Percentiles rank a stretch among this genome's conserved stretches.
These are phyloP conservation scores for Odontomachus brunneus DNA, from an alignment of 1,140 invertebrate species.

Conservation along the genomic window DNA sequence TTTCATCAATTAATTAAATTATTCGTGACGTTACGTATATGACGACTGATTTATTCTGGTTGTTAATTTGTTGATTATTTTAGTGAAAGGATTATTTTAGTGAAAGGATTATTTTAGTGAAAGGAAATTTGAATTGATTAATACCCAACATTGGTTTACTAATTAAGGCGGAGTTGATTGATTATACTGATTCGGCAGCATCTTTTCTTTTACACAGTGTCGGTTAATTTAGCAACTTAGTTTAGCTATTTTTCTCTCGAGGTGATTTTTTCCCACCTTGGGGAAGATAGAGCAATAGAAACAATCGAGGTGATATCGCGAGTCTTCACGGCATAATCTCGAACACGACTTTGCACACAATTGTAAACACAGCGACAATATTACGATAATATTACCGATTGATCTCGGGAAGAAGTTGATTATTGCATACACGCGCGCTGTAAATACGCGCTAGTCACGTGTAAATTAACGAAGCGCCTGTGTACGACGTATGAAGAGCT, in stretches of 20 bases:
- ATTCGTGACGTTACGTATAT: too few relatives aligned
- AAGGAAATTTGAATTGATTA: too few relatives aligned
- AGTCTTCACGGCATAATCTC: not conserved
- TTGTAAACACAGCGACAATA: not conserved
- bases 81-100: too few relatives aligned
- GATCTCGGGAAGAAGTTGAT: not conserved
- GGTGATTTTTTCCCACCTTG: not conserved
- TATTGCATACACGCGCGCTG: not conserved
- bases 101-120: too few relatives aligned
- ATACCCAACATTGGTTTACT: too few relatives aligned
- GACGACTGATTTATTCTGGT: too few relatives aligned
- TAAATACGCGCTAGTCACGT: slow-evolving; percentile 44
- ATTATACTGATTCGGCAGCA: too few relatives aligned
- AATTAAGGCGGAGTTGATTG: too few relatives aligned
- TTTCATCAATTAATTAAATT: too few relatives aligned
- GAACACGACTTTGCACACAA: not conserved
- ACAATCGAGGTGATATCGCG: not conserved
- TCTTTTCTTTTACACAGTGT: too few relatives aligned
- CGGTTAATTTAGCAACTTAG: too few relatives aligned
- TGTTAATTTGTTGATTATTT: too few relatives aligned
- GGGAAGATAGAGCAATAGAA: not conserved
- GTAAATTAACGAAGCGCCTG: slow-evolving; percentile 37
- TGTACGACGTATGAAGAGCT: slow-evolving; percentile 43
- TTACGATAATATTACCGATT: not conserved
- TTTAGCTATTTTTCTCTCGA: not conserved